Percentiles rank a stretch among this genome's conserved stretches.
These are phyloP conservation scores for Brachionus paranguensis DNA, from an alignment of 1,140 invertebrate species.

Conservation along the genomic window DNA sequence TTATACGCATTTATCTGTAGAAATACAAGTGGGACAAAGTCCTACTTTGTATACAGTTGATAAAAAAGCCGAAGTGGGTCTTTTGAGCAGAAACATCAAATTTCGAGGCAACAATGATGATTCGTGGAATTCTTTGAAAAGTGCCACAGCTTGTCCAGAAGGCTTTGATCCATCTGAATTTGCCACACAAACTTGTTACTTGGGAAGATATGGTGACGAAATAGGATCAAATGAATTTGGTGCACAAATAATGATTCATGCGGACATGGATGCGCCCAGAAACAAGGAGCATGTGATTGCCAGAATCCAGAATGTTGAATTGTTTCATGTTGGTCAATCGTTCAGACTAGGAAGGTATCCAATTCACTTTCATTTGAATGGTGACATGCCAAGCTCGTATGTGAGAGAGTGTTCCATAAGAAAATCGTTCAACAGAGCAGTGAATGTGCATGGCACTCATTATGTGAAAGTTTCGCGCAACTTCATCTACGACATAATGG, in stretches of 20 bases:
- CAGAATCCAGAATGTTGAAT: conserved; percentile 35
- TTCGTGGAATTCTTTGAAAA: conserved; percentile 33
- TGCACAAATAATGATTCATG: conserved; percentile 48
- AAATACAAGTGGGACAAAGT: not conserved
- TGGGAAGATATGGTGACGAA: conserved; percentile 49
- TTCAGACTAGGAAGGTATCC: conserved; percentile 53
- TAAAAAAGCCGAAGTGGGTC: conserved; percentile 42
- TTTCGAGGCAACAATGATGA: conserved; percentile 42
- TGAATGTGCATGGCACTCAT: conserved; percentile 50
- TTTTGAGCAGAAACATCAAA: conserved; percentile 41
- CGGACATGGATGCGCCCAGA: not conserved
- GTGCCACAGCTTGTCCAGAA: conserved; percentile 46
- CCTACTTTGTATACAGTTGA: not conserved
- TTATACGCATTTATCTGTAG: conserved; percentile 42
- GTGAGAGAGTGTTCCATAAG: conserved; percentile 48
- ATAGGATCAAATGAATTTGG: conserved; percentile 51
- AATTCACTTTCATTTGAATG: conserved; percentile 52
- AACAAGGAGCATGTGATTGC: not conserved
- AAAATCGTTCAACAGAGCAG: conserved; percentile 51
- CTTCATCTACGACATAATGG: conserved; percentile 46
- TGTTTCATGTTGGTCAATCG: conserved; percentile 48
- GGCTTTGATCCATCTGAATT: conserved; percentile 52
- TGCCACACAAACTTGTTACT: conserved; percentile 50
- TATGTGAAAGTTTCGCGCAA: conserved; percentile 43
- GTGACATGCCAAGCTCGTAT: conserved; percentile 48